A percentile compares a stretch with the other conserved stretches of the same genome.
These are phyloP conservation scores for Graphium colonna DNA, from an alignment of 2,888 invertebrate species.

Conservation along the genomic window DNA sequence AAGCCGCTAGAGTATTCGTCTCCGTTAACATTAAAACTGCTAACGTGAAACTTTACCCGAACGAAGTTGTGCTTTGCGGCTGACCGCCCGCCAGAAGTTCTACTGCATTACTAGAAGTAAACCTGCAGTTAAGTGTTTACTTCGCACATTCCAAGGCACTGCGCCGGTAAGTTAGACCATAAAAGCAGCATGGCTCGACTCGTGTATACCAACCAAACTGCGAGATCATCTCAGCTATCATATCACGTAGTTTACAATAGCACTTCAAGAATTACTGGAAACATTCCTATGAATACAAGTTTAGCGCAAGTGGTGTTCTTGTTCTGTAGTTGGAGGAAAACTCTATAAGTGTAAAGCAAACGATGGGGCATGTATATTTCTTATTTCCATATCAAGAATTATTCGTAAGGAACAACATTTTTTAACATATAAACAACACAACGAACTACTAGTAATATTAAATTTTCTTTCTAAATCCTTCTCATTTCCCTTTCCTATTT, in stretches of 20 bases:
- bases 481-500: too few relatives aligned
- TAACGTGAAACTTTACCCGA: constrained; percentile 54
- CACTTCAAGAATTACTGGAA: neutral
- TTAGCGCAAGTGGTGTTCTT: too few relatives aligned
- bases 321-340: too few relatives aligned
- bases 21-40: constrained; percentile 62
- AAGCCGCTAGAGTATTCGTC: constrained; percentile 27
- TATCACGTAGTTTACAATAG: constrained; percentile 19
- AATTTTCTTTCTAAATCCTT: too few relatives aligned
- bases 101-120: constrained; percentile 59
- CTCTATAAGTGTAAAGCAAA: too few relatives aligned
- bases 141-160: constrained; percentile 64
- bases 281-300: constrained; percentile 12
- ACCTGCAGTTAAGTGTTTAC: constrained; percentile 76
- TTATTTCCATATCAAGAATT: too few relatives aligned
- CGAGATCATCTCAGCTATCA: constrained; percentile 23
- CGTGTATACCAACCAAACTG: constrained; percentile 21
- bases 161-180: constrained; percentile 30
- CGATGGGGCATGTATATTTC: too few relatives aligned
- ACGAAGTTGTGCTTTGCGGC: constrained; percentile 52
- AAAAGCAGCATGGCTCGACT: constrained; percentile 42
- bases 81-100: constrained; percentile 61
- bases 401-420: too few relatives aligned
- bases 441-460: too few relatives aligned
- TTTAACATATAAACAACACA: too few relatives aligned